Percentiles rank a stretch among this genome's conserved stretches.
Conservation (phyloP, 37 sponge, comb jelly and placozoan genomes). For the Eunapius fragilis region DNA sequence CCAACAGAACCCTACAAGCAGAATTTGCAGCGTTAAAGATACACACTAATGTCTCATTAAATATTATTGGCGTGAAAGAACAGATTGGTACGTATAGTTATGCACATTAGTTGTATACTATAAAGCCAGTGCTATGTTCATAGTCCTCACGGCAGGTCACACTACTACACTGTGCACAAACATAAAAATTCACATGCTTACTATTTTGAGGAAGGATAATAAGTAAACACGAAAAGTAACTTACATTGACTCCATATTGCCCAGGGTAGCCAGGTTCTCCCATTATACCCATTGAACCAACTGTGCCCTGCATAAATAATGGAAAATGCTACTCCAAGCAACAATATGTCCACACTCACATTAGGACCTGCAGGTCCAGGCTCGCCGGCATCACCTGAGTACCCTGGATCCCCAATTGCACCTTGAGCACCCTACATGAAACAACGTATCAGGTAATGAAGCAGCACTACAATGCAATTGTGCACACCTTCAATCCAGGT, state of each 20-base stretch:
- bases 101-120: too few species aligned
- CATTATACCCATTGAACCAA: background rate
- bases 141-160: too few species aligned
- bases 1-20: background rate
- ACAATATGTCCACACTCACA: background rate
- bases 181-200: too few species aligned
- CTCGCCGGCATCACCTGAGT: background rate
- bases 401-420: background rate
- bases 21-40: background rate
- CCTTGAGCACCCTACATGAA: background rate
- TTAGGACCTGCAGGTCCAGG: background rate
- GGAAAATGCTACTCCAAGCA: too few species aligned
- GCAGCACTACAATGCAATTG: background rate
- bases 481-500: background rate
- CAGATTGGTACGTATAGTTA: too few species aligned
- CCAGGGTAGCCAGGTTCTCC: background rate
- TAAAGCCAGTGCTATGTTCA: too few species aligned
- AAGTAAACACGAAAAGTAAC: background rate
- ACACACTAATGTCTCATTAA: too few species aligned
- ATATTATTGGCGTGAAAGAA: too few species aligned
- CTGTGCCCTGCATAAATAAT: background rate
- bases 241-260: background rate
- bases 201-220: background rate
- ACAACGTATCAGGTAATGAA: background rate
- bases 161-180: too few species aligned